These are phyloP conservation scores for Phoeniculus purpureus DNA, from an alignment of 2,797 vertebrate species.

Conservation along the genomic window DNA sequence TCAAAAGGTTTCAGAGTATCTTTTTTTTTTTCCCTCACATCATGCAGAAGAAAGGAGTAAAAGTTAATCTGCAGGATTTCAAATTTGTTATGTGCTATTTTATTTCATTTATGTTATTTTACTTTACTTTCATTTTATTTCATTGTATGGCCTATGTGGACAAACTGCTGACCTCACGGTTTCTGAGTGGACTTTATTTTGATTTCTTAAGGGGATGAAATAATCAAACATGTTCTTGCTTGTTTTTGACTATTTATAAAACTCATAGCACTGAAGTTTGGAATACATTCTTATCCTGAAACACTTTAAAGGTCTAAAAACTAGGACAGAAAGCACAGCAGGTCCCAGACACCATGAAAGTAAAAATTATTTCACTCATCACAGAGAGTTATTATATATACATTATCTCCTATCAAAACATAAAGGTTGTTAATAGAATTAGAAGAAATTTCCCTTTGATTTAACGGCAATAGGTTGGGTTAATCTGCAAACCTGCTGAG, in stretches of 20 bases:
- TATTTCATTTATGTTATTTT: neutral
- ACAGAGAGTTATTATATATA: neutral
- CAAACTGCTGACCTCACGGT: neutral
- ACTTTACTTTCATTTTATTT: neutral
- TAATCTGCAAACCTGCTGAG: too few relatives aligned
- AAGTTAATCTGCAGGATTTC: neutral
- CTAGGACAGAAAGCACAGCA: neutral
- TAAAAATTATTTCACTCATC: neutral
- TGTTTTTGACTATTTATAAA: neutral
- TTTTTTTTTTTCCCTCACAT: neutral
- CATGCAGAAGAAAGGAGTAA: neutral
- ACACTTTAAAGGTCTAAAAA: neutral
- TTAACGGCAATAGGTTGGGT: neutral
- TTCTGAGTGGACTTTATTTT: neutral
- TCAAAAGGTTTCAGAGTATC: slow-evolving; percentile 11
- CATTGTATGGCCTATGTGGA: neutral
- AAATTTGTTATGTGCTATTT: neutral
- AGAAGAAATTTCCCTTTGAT: neutral
- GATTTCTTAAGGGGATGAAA: neutral
- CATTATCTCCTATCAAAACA: neutral
- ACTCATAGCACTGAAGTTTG: neutral
- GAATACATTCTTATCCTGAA: neutral
- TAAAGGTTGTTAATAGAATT: neutral
- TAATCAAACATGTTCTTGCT: neutral
- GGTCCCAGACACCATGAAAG: neutral